Conservation (phyloP, 1,140 invertebrate species). For the Danaus plexippus region DNA sequence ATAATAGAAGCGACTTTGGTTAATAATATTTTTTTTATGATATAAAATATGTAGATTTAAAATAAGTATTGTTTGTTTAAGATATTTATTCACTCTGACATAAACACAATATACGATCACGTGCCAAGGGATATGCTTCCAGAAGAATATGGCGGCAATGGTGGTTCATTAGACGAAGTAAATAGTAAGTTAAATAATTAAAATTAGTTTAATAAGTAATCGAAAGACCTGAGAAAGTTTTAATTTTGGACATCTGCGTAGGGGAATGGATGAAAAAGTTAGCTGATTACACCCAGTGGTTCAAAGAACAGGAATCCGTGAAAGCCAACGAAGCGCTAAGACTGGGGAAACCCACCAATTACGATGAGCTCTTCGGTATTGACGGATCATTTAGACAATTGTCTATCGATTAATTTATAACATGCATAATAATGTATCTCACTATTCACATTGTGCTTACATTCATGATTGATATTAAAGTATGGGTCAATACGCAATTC, state of each 20-base stretch:
- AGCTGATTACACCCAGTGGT: conserved; percentile 81
- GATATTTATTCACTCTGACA: conserved; percentile 80
- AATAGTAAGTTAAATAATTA: conserved; percentile 71
- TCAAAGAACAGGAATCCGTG: conserved; percentile 79
- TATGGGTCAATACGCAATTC: no score
- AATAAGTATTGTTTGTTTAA: conserved; percentile 15
- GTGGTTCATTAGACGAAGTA: conserved; percentile 78
- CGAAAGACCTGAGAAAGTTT: neutral
- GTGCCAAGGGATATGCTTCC: conserved; percentile 84
- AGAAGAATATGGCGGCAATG: conserved; percentile 83
- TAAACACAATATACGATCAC: conserved; percentile 80
- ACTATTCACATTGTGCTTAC: no score
- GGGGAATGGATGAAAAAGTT: conserved; percentile 82
- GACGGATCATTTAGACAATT: conserved; percentile 87
- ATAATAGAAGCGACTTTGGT: no score
- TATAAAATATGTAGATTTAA: no score
- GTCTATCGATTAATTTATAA: conserved; percentile 76
- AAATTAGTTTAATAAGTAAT: no score
- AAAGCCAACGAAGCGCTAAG: conserved; percentile 83
- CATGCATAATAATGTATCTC: no score
- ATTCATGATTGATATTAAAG: no score
- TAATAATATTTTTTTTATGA: no score
- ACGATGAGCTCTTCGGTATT: conserved; percentile 84
- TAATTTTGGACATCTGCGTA: conserved; percentile 38
- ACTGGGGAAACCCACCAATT: conserved; percentile 81